phyloP scores from a whole-genome alignment of 1,140 invertebrate genomes.

The Drosophila elegans region DNA sequence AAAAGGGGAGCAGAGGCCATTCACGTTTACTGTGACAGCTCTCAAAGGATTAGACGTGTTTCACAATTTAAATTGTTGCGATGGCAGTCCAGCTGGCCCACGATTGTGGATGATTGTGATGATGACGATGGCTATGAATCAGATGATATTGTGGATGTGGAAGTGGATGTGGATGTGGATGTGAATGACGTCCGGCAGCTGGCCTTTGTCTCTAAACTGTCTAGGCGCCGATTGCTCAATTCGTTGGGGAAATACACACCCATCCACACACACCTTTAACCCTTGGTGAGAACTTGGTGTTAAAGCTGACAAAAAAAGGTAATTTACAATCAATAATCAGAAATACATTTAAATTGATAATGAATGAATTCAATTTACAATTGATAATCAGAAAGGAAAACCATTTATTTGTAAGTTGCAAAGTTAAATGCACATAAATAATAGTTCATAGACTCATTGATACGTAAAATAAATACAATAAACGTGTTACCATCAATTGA shows the following conservation, averaged over 20 bases:
- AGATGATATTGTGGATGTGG: slow-evolving; percentile 3
- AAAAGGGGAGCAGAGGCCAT: background rate
- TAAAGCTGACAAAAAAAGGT: background rate
- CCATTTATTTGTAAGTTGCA: no score
- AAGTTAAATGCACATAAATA: no score
- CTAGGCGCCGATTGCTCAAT: slow-evolving; percentile 57
- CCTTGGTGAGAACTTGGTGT: background rate
- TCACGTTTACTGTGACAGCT: slow-evolving; percentile 79
- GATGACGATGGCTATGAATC: slow-evolving; percentile 8
- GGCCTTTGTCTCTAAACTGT: slow-evolving; percentile 45
- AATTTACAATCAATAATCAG: background rate
- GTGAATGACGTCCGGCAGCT: slow-evolving; percentile 33
- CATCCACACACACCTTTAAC: background rate
- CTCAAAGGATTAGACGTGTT: slow-evolving; percentile 84
- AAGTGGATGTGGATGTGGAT: slow-evolving; percentile 14
- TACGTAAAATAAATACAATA: no score
- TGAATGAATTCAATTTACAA: no score
- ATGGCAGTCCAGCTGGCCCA: slow-evolving; percentile 7
- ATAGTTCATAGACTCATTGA: no score
- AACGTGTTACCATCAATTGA: no score
- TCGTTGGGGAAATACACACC: slow-evolving; percentile 32
- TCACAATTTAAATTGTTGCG: slow-evolving; percentile 73
- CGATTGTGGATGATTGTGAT: slow-evolving; percentile 7
- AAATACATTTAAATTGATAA: background rate
- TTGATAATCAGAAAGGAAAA: no score